A percentile compares a stretch with the other conserved stretches of the same genome.
Conservation (phyloP, 2,888 invertebrate genomes). For the Cephus nigrinus region DNA sequence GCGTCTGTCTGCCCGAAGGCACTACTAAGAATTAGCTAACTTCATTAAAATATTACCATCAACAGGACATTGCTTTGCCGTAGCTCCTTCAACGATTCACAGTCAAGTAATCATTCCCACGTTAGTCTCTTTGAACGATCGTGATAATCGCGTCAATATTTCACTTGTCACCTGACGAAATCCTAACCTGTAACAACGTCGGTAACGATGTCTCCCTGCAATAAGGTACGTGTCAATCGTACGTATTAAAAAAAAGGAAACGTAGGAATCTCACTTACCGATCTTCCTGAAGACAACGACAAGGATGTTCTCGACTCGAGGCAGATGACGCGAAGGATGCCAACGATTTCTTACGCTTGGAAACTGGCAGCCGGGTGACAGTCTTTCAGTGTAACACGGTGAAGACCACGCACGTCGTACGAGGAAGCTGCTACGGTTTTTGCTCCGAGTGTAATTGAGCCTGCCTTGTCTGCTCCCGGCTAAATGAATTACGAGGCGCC, state of each 20-base stretch:
- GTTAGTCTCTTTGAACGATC: background rate
- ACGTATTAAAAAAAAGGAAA: background rate
- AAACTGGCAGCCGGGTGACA: conserved; percentile 26
- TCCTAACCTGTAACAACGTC: background rate
- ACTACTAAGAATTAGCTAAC: conserved; percentile 33
- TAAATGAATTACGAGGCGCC: conserved; percentile 59
- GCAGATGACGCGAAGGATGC: background rate
- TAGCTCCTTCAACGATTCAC: conserved; percentile 16
- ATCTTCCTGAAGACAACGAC: background rate
- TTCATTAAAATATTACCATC: conserved; percentile 53
- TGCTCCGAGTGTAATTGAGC: conserved; percentile 59
- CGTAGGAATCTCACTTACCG: background rate
- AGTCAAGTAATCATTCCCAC: background rate
- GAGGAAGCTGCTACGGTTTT: conserved; percentile 55
- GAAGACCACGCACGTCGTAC: conserved; percentile 64
- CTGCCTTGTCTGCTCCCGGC: conserved; percentile 49
- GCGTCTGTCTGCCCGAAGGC: conserved; percentile 33
- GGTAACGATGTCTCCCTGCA: background rate
- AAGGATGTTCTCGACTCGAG: background rate
- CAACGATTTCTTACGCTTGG: conserved; percentile 11
- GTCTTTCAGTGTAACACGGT: conserved; percentile 41
- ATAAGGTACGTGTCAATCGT: background rate
- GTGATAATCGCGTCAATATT: background rate
- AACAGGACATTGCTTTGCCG: conserved; percentile 48
- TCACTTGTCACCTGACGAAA: background rate